A percentile compares a stretch with the other conserved stretches of the same genome.
These are phyloP conservation scores for Athene cunicularia DNA, from an alignment of 2,113 vertebrate species.

Conservation along the genomic window DNA sequence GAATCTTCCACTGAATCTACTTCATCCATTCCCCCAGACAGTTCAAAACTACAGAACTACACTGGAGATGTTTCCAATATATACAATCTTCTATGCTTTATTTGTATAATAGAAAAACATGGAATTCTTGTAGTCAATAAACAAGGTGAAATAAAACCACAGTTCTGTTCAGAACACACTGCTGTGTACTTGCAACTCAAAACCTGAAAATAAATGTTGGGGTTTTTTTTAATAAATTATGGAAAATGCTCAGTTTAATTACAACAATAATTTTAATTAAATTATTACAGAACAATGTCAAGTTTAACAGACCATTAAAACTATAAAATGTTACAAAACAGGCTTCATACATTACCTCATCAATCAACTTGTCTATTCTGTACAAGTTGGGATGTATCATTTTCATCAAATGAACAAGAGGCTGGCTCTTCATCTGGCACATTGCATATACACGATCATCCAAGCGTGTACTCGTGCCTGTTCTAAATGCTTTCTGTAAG, in stretches of 20 bases:
- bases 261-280: neutral
- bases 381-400: conserved; percentile 94
- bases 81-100: neutral
- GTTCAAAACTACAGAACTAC: neutral
- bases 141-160: neutral
- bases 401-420: conserved; percentile 90
- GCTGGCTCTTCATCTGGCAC: conserved; percentile 97
- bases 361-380: conserved; percentile 90
- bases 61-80: neutral
- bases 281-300: neutral
- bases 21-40: neutral
- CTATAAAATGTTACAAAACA: neutral
- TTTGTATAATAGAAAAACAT: neutral
- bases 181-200: neutral
- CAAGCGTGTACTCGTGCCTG: conserved; percentile 90
- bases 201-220: neutral
- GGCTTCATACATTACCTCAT: conserved; percentile 81
- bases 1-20: neutral
- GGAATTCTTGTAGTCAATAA: neutral
- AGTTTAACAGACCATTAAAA: neutral
- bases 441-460: conserved; percentile 95
- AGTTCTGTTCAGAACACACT: neutral
- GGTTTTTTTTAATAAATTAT: neutral
- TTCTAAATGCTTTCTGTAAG: conserved; percentile 91
- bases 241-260: neutral